Evolutionary conservation across 2,888 invertebrate species (phyloP), one percentile per base, ranked within the genome.

Genomic region (Tanytarsus gracilentus): DNA sequence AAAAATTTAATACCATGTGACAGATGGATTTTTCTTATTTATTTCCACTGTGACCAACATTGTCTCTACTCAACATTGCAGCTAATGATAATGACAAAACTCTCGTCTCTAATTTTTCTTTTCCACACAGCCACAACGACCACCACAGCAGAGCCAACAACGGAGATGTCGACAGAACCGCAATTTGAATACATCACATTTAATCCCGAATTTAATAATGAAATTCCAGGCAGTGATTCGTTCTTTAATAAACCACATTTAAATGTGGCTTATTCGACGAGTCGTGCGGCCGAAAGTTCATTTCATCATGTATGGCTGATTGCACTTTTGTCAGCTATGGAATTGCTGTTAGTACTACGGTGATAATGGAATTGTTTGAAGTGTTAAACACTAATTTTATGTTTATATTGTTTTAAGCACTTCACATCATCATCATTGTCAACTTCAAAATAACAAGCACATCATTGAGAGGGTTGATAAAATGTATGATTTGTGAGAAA

Each of bases 181-280:
- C 58, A 48, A 23, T 60, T 50, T 25, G 60, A 60, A 50, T 60
- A 50, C 25, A 23, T 60, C 49, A 60, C 60, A 23, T 36, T 50
- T 27, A 50, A 49, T 29, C 60, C 49, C 4, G 50, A 36, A 18
- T 50, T 60, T 14, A 55, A 39, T 36, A 29, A 50, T 16, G 60
- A 50, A 25, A 50, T 60, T 36, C 44, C 50, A 11, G 60, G 60
- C 16, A 50, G 60, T 18, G 60, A 60, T 49, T 11, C 50, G 4
- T 60, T 50, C 39, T 26, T 49, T 36, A 60, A 60, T 50, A 40
- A 39, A 33, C 60, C 60, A n/a, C 49, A 60, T 23, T 60, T 60
- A 33, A 60, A 60, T 39, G 60, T 60, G 50, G 60, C 60, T 60
- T 60, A 60, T n/a, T 60, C 60, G 18, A 60, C 58, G 11, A 58